These are phyloP conservation scores for Gastrophryne carolinensis DNA, from an alignment of 2,797 vertebrate species.

Conservation along the genomic window DNA sequence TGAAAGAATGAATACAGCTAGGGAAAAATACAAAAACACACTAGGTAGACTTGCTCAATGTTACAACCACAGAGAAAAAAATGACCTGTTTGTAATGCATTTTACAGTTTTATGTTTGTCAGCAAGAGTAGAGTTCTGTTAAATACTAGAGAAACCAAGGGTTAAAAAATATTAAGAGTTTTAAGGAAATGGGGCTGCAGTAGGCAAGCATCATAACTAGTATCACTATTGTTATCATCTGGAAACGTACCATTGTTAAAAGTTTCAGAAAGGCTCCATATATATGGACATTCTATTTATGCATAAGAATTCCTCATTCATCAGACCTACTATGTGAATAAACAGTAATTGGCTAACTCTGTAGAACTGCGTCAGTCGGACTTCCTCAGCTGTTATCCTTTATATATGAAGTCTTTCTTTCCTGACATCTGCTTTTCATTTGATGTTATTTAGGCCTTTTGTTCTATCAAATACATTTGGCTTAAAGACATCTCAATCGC, in stretches of 20 bases:
- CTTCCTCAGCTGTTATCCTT: constrained; percentile 4
- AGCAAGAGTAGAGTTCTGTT: no score
- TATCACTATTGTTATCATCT: background rate
- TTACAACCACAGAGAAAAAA: no score
- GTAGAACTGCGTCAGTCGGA: background rate
- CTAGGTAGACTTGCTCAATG: no score
- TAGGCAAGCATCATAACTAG: background rate
- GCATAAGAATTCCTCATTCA: constrained; percentile 31
- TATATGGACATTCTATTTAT: background rate
- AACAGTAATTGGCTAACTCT: constrained; percentile 13
- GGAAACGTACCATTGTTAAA: background rate
- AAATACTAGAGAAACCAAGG: no score
- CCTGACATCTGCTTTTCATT: constrained; percentile 45
- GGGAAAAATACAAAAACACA: no score
- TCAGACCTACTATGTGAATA: constrained; percentile 35
- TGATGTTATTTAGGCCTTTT: constrained; percentile 40
- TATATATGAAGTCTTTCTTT: constrained; percentile 31
- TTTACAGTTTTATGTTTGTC: no score
- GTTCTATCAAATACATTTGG: constrained; percentile 46
- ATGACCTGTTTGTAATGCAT: no score
- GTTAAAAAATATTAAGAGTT: background rate
- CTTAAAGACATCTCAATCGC: constrained; percentile 40
- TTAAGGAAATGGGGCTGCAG: background rate
- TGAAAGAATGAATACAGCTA: no score
- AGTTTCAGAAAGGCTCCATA: background rate